Conservation (phyloP, 2,888 invertebrate species). For the Nudaria mundana region DNA sequence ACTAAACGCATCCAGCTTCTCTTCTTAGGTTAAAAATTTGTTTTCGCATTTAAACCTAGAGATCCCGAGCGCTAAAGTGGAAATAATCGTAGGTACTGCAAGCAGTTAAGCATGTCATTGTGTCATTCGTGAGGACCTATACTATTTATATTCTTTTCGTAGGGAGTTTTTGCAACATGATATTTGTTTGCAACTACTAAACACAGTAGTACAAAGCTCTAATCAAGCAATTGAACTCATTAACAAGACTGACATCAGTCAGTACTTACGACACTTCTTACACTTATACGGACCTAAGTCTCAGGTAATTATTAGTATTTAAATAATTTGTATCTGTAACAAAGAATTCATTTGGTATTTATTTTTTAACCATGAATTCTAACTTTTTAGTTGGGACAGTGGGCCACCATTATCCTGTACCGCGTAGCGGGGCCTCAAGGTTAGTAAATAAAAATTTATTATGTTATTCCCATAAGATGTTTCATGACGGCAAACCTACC, state of each 20-base stretch:
- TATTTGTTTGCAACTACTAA: conserved; percentile 54
- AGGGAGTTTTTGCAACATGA: conserved; percentile 50
- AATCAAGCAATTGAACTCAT: conserved; percentile 22
- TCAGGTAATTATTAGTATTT: conserved; percentile 35
- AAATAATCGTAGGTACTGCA: too few relatives aligned
- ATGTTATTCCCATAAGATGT: too few relatives aligned
- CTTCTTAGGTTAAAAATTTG: too few relatives aligned
- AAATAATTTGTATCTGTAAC: too few relatives aligned
- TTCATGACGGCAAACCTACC: too few relatives aligned
- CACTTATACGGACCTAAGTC: conserved; percentile 43
- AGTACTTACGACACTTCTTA: conserved; percentile 39
- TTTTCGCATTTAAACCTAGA: too few relatives aligned
- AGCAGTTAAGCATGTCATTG: too few relatives aligned
- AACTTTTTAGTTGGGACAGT: conserved; percentile 55
- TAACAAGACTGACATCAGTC: conserved; percentile 30
- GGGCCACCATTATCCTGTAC: conserved; percentile 57
- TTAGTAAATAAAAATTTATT: conserved; percentile 7
- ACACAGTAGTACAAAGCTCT: conserved; percentile 44
- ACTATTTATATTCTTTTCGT: conserved; percentile 10
- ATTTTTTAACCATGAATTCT: too few relatives aligned
- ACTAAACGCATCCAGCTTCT: too few relatives aligned
- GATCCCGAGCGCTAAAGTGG: too few relatives aligned
- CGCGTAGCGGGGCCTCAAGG: conserved; percentile 32
- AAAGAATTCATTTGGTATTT: too few relatives aligned
- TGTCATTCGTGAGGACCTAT: too few relatives aligned